A percentile compares a stretch with the other conserved stretches of the same genome.
phyloP scores from a whole-genome alignment of 1,140 invertebrate genomes.

The Idris sp. region DNA sequence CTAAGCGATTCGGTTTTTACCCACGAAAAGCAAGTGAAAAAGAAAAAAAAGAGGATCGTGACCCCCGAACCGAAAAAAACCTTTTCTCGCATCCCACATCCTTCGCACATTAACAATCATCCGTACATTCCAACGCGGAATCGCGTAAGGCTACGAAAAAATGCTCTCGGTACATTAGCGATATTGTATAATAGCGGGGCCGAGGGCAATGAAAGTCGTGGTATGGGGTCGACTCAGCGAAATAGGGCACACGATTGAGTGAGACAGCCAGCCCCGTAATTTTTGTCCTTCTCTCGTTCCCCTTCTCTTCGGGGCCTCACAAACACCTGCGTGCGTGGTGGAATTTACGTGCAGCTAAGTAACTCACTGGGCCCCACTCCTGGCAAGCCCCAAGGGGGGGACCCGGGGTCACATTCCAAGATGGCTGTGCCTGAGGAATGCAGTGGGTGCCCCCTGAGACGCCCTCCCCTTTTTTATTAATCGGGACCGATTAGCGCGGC shows the following conservation, averaged over 20 bases:
- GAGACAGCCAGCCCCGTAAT: constrained; percentile 10
- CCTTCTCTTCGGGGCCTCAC: constrained; percentile 1
- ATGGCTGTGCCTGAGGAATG: constrained; percentile 80
- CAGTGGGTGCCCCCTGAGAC: constrained; percentile 77
- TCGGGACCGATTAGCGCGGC: constrained; percentile 70
- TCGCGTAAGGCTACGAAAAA: constrained; percentile 48
- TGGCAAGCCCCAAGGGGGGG: constrained; percentile 68
- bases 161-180: constrained; percentile 60
- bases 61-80: too few relatives aligned
- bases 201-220: constrained; percentile 63
- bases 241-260: constrained; percentile 51
- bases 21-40: too few relatives aligned
- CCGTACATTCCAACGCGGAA: constrained; percentile 54
- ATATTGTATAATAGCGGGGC: constrained; percentile 62
- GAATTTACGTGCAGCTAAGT: constrained; percentile 61
- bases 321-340: constrained; percentile 52
- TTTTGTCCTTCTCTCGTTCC: background rate
- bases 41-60: too few relatives aligned
- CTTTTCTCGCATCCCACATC: constrained; percentile 22
- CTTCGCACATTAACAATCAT: constrained; percentile 50
- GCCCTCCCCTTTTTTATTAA: constrained; percentile 74
- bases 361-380: constrained; percentile 66
- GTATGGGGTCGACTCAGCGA: constrained; percentile 53
- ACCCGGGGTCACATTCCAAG: constrained; percentile 80
- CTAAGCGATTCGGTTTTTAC: too few relatives aligned